Percentiles rank a stretch among this genome's conserved stretches.
phyloP scores from a whole-genome alignment of 2,888 invertebrate species.

The Trimorus sp. region DNA sequence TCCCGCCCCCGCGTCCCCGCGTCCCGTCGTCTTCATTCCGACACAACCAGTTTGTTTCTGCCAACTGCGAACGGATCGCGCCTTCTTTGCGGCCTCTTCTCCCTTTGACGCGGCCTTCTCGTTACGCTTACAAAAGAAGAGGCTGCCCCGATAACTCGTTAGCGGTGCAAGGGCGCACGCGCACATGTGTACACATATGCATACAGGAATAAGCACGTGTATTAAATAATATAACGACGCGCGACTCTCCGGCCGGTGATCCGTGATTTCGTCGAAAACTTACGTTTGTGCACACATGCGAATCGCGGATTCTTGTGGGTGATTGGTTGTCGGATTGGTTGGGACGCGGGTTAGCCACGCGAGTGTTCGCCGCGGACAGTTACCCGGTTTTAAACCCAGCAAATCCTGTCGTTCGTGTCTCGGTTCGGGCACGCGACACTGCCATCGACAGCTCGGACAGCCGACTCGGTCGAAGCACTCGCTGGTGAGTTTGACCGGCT shows the following conservation, averaged over 20 bases:
- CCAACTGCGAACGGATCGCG: slow-evolving; percentile 46
- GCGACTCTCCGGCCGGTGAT: slow-evolving; percentile 40
- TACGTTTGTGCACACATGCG: background rate
- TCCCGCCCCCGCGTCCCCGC: background rate
- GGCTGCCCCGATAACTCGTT: slow-evolving; percentile 43
- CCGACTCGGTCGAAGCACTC: slow-evolving; percentile 28
- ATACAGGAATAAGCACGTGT: slow-evolving; percentile 16
- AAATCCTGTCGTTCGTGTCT: too few species aligned
- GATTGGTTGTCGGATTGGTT: too few species aligned
- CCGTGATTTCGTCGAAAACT: slow-evolving; percentile 37
- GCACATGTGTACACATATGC: background rate
- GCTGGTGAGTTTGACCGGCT: slow-evolving; percentile 20
- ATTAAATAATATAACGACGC: slow-evolving; percentile 24
- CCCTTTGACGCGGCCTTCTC: slow-evolving; percentile 51
- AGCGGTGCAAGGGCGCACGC: slow-evolving; percentile 19
- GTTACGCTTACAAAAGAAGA: slow-evolving; percentile 61
- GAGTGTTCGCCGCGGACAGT: too few species aligned
- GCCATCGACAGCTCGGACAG: slow-evolving; percentile 39
- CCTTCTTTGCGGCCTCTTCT: slow-evolving; percentile 59
- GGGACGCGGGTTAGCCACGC: too few species aligned
- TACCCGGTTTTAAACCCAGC: too few species aligned
- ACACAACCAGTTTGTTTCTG: slow-evolving; percentile 29
- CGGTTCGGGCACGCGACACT: slow-evolving; percentile 39
- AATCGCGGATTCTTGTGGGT: background rate
- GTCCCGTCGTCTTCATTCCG: slow-evolving; percentile 24